Evolutionary conservation across 2,888 invertebrate genomes (phyloP), one percentile per base, ranked within the genome.

Genomic region (Drosophila meridionalis): DNA sequence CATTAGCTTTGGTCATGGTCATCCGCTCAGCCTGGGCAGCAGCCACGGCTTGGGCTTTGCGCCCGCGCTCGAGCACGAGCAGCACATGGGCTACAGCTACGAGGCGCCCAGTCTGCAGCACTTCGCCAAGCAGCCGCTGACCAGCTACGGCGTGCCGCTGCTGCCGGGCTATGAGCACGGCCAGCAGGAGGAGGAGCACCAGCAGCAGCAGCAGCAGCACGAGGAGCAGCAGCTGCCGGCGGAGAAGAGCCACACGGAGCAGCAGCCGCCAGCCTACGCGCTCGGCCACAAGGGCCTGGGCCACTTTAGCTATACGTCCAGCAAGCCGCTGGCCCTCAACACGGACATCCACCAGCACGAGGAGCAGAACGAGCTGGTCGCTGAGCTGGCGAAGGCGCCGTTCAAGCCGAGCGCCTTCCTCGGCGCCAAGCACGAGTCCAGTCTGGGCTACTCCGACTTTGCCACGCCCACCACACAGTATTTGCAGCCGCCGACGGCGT

Each of bases 401-500:
- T 93, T 93, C 68, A 92, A 91, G 61, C 93, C 93, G n/a, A 93
- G 93, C 28, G 82, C 89, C 26, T 93, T 93, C 48, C 68, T 93
- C 42, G 93, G 92, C 4, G 89, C 91, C 65, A 91, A 90, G 42
- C 91, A 91, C 55, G 92, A 92, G 63, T n/a, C 72, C 1, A 78
- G 83, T 50, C 48, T 53, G 4, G 82, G 76, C 26, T 80, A 69
- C 34, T 7, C 34, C 7, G 76, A 80, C 34, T 80, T 70, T 60
- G 78, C 78, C 69, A 73, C 78, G 47, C 78, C 83, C 48, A 74
- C 60, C 12, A 64, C 77, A 26, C 83, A 88, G 47, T 89, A 86
- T 58, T 60, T 88, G 62, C 83, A 83, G 56, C 65, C 83, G 6
- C 81, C 90, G 11, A 76, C 81, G 0, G 63, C 82, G 0, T 50